Evolutionary conservation across 53 echinoderm and acorn worm genomes (phyloP), one percentile per base, ranked within the genome.

Genomic region (Astropecten irregularis): DNA sequence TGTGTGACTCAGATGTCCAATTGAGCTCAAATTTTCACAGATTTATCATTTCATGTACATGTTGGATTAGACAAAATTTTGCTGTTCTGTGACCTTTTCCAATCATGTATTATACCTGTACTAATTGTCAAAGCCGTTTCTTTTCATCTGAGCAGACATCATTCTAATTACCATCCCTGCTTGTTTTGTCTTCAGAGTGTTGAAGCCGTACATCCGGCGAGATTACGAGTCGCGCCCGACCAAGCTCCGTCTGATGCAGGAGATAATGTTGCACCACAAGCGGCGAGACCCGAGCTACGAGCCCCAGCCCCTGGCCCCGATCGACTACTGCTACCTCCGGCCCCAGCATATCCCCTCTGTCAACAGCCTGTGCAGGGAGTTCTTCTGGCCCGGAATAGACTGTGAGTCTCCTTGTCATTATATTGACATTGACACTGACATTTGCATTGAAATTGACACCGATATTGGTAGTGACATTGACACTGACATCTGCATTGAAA

Each of bases 371-470:
- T 99, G 99, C 50, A 68, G 94, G 39, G 99, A 99, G 86, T 99
- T 99, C 89, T 99, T 95, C 68, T 99, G 99, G 99, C 99, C 99
- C 19, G 99, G 99, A 27, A 95, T 99, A 30, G 99, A 99, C 37
- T 74, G 99, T 99, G 77, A 99, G 99, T 97, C 6, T 16, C 44
- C 2, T 4, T 40, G 38, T n/a, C n/a, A n/a, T n/a, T 23, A 62
- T 25, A 62, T n/a, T n/a, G 3, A 32, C 1, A 65, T 26, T 27
- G 33, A 22, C 18, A 73, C 2, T 53, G 27, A 59, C 28, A 8
- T 16, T 20, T 7, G 11, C 9, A 32, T 2, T 20, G n/a, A 25
- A 54, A n/a, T n/a, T 27, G 0, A 2, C 10, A 5, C 3, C n/a
- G 3, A 52, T 8, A 4, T 64, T 5, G n/a, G 28, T 19, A 3